Evolutionary conservation across 2,113 vertebrate species (phyloP).

Genomic region (Rallus limicola): DNA sequence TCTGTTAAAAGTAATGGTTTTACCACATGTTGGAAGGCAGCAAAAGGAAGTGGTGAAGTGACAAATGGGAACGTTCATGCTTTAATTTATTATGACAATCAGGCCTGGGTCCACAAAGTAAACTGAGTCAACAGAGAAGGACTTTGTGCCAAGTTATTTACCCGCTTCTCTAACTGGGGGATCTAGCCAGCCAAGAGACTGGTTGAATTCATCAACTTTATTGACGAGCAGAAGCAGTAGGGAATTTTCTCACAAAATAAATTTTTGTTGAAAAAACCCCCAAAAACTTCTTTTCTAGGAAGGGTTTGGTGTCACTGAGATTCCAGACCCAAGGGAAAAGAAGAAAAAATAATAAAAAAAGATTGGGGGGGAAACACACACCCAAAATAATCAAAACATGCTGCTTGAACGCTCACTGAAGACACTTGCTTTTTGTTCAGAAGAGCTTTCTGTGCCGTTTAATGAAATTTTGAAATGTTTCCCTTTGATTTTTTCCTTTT

Average conservation of each 20-base stretch:
- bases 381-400: neutral
- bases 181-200: constrained; percentile 29
- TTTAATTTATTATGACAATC: constrained; percentile 66
- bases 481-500: neutral
- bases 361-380: neutral
- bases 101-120: constrained; percentile 45
- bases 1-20: constrained; percentile 17
- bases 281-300: neutral
- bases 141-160: constrained; percentile 67
- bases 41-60: constrained; percentile 66
- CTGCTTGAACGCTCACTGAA: neutral
- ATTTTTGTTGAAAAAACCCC: neutral
- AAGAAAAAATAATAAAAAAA: neutral
- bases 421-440: neutral
- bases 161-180: constrained; percentile 38
- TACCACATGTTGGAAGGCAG: constrained; percentile 44
- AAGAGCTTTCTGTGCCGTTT: neutral
- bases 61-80: constrained; percentile 63
- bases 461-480: neutral
- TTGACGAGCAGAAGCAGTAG: constrained; percentile 50
- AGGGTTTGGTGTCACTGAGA: neutral
- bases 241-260: constrained; percentile 55
- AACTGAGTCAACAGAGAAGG: constrained; percentile 66
- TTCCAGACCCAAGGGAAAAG: neutral
- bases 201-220: constrained; percentile 58